Base-by-base conservation (phyloP, 2,888 invertebrate genomes). In the Drosophila mettleri region DNA sequence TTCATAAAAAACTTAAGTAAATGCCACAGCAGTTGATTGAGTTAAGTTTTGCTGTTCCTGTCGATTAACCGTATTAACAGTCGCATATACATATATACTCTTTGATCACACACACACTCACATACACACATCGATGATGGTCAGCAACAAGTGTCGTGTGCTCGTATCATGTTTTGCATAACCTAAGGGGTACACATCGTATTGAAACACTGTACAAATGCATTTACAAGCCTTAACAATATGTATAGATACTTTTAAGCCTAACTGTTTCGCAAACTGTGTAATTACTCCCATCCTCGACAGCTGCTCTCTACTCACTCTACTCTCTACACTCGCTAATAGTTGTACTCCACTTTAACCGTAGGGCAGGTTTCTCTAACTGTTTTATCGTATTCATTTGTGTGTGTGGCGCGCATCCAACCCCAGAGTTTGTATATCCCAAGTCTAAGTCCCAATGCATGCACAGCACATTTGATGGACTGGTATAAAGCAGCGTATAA, bases 131-230 rank as follows among this genome's bases (percentile, higher is more conserved):
- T 6, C 33, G 22, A 55, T 36, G 41, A 18, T 48, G 36, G 43
- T 45, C 62, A 63, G 69, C 70, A 52, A 55, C 65, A 52, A 55
- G 58, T 74, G 68, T 75, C 52, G 43, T 45, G 71, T 75, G 67
- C 62, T 67, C 62, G 74, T 74, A 53, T 52, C 59, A 48, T 70
- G 70, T 74, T 60, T 74, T 69, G 64, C 59, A 54, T 46, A 46
- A 6, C 48, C 36, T n/a, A 46, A 61, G 48, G 38, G 24, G 52
- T 41, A 66, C 57, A 43, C 48, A 43, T 54, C 53, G 38, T 62
- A 55, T 48, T 29, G 22, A 55, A 46, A 73, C 74, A 74, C 69
- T 73, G 73, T 73, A 73, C 39, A 74, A 74, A 74, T 74, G 75
- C 75, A 74, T 45, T 75, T 49, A 49, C 22, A 39, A 60, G 64